Evolutionary conservation across 2,797 vertebrate species (phyloP), one percentile per base, ranked within the genome.

Genomic region (Acipenser ruthenus): DNA sequence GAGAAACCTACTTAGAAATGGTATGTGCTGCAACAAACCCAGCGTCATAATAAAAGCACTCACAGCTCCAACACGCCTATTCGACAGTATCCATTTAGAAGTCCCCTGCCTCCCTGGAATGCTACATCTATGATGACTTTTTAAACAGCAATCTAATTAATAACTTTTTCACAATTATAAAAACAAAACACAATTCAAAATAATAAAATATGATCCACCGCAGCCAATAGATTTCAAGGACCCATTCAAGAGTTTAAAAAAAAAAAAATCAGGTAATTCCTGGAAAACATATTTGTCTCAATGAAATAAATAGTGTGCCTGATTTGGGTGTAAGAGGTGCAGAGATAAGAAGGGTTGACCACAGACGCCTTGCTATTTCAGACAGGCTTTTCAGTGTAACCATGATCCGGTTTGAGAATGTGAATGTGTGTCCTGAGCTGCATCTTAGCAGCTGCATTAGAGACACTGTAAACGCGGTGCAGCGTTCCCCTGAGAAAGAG

Each of bases 321-420:
- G 73, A 79, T 83, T 83, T 76, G 77, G 81, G 72, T 75, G 77
- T 75, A 72, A 78, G 77, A 89, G 82, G 70, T 84, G 74, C 76
- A 84, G 80, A 85, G 88, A 90, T 84, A 81, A 85, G 81, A 74
- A 74, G 80, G 77, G 78, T 74, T 79, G 83, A 92, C 87, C 86
- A 89, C 86, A 90, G 86, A 83, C 74, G 89, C 86, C 87, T 82
- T 77, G 79, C 75, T 79, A 85, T 82, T 89, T 83, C 84, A 90
- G 88, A 87, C 83, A 86, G 67, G 79, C 87, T 87, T 91, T 93
- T 92, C 89, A 90, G 81, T 72, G 58, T 74, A 80, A 69, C 82
- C 69, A 77, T 87, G 90, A 93, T 94, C 88, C 86, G 81, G 84
- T 95, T 93, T 93, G 91, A 86, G 79, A 74, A 80, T 72, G 81